Evolutionary conservation across 2,113 vertebrate genomes (phyloP), one percentile per base, ranked within the genome.

Genomic region (Phycodurus eques): DNA sequence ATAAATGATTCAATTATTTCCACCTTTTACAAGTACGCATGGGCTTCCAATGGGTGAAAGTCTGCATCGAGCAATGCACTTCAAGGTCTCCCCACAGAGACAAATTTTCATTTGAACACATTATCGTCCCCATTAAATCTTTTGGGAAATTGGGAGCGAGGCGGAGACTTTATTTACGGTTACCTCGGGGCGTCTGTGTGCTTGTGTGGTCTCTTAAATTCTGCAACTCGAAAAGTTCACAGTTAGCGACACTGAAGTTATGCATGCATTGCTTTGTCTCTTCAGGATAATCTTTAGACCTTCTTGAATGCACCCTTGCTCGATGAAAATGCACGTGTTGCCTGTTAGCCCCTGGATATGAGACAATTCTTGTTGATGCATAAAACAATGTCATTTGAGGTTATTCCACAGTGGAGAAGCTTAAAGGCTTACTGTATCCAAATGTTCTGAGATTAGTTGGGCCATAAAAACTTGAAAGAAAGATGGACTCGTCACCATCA

Each of bases 391-490:
- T 46, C 79, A 31, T 84, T 80, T 75, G 31, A 46, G 65, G 66
- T 17, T 76, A 81, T 80, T 85, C 74, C 74, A 86, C 79, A 85
- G 72, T 68, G 51, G 8, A 27, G 56, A 79, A 72, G 77, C 85
- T 82, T 85, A 75, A 87, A 88, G 84, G 72, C 72, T 67, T 69
- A 53, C 33, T 74, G 72, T 76, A 77, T 81, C 79, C 74, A 78
- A 67, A 81, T 83, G 73, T 81, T 83, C 70, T 67, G 74, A 76
- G 80, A 80, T 77, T 85, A 78, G 84, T 87, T 75, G 78, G 77
- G 78, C 72, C 75, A 74, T 75, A 75, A 81, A 71, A 82, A 86
- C 87, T 85, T 88, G 87, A 88, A 89, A 89, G 88, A 83, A 89
- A 86, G 89, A 91, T 85, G 81, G 80, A 82, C 85, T 86, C 87